Percentiles rank a stretch among this genome's conserved stretches.
These are phyloP conservation scores for Aradophagus sp. DNA, from an alignment of 1,140 invertebrate species.

Conservation along the genomic window DNA sequence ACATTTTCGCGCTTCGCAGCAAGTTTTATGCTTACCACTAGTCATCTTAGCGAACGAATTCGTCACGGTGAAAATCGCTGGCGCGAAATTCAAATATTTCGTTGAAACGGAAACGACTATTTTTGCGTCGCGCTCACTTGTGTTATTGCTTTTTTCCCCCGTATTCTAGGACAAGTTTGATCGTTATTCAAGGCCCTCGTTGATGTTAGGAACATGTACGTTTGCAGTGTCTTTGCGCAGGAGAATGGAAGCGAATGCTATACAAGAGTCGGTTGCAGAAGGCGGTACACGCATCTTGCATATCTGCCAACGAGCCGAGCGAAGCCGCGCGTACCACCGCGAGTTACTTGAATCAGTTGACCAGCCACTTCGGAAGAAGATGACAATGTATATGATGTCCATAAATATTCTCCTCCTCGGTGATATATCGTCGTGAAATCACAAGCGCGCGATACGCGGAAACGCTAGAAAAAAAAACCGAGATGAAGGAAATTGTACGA, in stretches of 20 bases:
- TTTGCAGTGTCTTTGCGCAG: constrained; percentile 46
- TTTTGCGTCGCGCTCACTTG: constrained; percentile 21
- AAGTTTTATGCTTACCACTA: too few relatives aligned
- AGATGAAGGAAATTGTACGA: too few relatives aligned
- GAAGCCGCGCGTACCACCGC: constrained; percentile 36
- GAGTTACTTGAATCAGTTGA: constrained; percentile 37
- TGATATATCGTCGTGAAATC: constrained; percentile 18
- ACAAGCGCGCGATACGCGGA: too few relatives aligned
- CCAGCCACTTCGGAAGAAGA: constrained; percentile 43
- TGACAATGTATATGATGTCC: constrained; percentile 43
- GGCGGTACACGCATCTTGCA: constrained; percentile 56
- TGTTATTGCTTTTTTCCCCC: constrained; percentile 23
- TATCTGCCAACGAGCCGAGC: constrained; percentile 46
- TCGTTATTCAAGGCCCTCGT: constrained; percentile 47
- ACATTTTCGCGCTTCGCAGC: too few relatives aligned
- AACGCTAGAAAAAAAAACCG: too few relatives aligned
- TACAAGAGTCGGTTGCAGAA: constrained; percentile 42
- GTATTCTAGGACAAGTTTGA: constrained; percentile 40
- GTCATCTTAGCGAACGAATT: too few relatives aligned
- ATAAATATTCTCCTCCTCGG: constrained; percentile 25
- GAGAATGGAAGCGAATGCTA: constrained; percentile 52
- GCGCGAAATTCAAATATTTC: constrained; percentile 15
- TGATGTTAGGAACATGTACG: constrained; percentile 39
- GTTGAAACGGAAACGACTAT: not conserved
- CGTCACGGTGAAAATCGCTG: too few relatives aligned